Percentiles rank a stretch among this genome's conserved stretches.
Evolutionary conservation across 2,888 invertebrate genomes (phyloP).

Genomic region (Gortyna flavago): DNA sequence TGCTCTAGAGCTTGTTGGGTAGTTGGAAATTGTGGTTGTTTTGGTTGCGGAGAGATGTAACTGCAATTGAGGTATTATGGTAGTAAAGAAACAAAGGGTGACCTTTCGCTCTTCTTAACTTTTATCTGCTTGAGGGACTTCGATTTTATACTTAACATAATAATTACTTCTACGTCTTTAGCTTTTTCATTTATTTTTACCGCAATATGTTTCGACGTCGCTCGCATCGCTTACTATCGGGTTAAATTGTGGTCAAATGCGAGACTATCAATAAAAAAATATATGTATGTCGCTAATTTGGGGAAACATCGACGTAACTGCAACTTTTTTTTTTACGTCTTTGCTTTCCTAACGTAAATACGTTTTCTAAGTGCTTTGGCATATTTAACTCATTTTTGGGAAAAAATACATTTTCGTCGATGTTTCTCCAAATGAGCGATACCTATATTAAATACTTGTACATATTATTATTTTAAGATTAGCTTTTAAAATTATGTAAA

Average conservation of each 20-base stretch:
- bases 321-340: too few species aligned
- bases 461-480: too few species aligned
- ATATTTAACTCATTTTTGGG: too few species aligned
- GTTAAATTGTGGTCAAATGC: not conserved
- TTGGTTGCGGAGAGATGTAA: slow-evolving; percentile 2
- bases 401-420: too few species aligned
- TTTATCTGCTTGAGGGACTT: not conserved
- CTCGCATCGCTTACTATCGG: not conserved
- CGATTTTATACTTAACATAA: not conserved
- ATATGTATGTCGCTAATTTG: too few species aligned
- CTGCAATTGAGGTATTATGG: not conserved
- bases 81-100: not conserved
- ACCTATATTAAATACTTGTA: not conserved
- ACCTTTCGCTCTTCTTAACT: not conserved
- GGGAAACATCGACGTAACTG: too few species aligned
- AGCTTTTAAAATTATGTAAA: too few species aligned
- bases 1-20: slow-evolving; percentile 10
- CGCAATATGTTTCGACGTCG: not conserved
- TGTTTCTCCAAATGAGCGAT: too few species aligned
- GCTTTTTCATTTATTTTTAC: not conserved
- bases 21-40: slow-evolving; percentile 1
- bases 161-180: not conserved
- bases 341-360: too few species aligned
- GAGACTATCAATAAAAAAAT: not conserved
- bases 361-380: too few species aligned